Evolutionary conservation across 2,797 vertebrate genomes (phyloP).

Genomic region (Otus scops): DNA sequence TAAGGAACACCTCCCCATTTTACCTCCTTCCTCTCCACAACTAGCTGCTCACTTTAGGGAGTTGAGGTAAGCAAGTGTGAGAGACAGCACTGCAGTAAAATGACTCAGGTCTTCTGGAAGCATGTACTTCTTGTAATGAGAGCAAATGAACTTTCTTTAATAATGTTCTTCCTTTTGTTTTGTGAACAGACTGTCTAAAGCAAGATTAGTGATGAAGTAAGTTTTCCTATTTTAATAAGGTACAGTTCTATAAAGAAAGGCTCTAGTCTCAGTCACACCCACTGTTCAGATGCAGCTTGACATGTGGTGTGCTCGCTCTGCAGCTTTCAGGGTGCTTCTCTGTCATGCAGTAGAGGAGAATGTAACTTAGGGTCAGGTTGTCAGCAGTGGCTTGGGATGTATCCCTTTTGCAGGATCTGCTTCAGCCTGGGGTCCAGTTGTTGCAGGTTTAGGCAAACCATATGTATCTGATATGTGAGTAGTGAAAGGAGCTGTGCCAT

Average conservation of each 20-base stretch:
- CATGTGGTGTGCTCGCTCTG: rapidly evolving
- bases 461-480: not conserved
- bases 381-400: not conserved
- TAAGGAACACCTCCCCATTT: not conserved
- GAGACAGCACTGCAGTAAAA: not conserved
- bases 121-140: not conserved
- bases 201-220: not conserved
- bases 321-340: not conserved
- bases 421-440: not conserved
- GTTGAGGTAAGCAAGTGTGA: not conserved
- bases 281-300: not conserved
- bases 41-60: not conserved
- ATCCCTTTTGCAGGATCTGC: not conserved
- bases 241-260: not conserved
- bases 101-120: not conserved
- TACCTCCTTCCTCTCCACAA: not conserved
- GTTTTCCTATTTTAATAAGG: not conserved
- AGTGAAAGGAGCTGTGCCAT: not conserved
- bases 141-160: not conserved
- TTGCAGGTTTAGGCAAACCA: not conserved
- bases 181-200: not conserved
- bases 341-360: not conserved
- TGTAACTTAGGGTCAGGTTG: not conserved
- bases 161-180: not conserved
- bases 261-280: not conserved